Percentiles rank a stretch among this genome's conserved stretches.
phyloP scores from a whole-genome alignment of 2,888 invertebrate species.

The Cotesia congregata region DNA sequence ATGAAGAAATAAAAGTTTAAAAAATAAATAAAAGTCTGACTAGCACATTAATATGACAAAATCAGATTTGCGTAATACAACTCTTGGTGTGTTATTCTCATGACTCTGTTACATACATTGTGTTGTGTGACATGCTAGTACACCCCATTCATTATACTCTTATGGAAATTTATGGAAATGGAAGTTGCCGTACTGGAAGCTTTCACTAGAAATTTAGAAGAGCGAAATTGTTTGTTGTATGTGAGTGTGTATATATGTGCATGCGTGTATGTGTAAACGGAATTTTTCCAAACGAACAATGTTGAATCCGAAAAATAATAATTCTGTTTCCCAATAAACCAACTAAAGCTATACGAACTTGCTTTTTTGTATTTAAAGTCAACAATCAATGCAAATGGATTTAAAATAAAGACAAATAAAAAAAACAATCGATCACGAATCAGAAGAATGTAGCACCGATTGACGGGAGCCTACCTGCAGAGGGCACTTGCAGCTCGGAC shows the following conservation, averaged over 20 bases:
- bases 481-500: conserved; percentile 72
- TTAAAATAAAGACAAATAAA: conserved; percentile 3
- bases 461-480: conserved; percentile 67
- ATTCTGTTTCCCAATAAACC: conserved; percentile 29
- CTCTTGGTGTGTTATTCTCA: conserved; percentile 22
- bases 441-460: conserved; percentile 51
- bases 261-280: conserved; percentile 18
- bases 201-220: conserved; percentile 40
- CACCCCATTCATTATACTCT: conserved; percentile 51
- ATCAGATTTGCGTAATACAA: conserved; percentile 24
- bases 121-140: conserved; percentile 42
- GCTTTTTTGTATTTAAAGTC: conserved; percentile 22
- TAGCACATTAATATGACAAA: conserved; percentile 23
- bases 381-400: conserved; percentile 6
- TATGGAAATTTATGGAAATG: conserved; percentile 53
- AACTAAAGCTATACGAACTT: not conserved
- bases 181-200: conserved; percentile 35
- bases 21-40: not conserved
- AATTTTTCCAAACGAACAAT: conserved; percentile 27
- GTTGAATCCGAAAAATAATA: conserved; percentile 16
- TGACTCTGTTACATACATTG: conserved; percentile 34
- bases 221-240: conserved; percentile 48
- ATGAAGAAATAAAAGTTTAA: not conserved
- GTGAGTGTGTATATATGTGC: not conserved
- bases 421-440: not conserved